Evolutionary conservation across 2,113 vertebrate genomes (phyloP).

Genomic region (Clinocottus analis): DNA sequence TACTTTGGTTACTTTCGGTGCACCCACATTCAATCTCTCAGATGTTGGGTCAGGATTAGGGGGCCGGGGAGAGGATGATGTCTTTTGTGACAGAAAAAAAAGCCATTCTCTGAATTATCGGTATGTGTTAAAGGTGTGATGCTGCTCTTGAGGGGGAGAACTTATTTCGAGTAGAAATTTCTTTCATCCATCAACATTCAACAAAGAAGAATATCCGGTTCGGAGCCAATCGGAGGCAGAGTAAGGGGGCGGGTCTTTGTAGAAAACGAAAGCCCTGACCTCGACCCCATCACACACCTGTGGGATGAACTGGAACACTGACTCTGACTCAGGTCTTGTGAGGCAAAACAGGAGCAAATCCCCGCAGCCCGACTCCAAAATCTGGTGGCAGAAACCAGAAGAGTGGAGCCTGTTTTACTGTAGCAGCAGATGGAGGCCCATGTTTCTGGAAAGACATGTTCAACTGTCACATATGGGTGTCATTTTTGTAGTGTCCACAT

Average conservation of each 20-base stretch:
- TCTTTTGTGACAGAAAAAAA: background rate
- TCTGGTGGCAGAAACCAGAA: background rate
- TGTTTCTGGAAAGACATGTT: background rate
- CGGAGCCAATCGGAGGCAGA: background rate
- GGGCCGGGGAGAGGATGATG: background rate
- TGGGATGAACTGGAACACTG: background rate
- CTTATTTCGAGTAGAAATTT: background rate
- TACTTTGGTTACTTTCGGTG: background rate
- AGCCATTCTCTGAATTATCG: background rate
- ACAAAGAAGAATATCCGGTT: background rate
- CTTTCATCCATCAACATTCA: background rate
- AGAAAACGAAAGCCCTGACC: background rate
- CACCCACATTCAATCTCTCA: background rate
- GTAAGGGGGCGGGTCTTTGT: background rate
- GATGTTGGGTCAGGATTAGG: background rate
- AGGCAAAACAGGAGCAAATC: background rate
- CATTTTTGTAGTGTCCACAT: background rate
- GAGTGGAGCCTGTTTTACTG: background rate
- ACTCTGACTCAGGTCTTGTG: background rate
- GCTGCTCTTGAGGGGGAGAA: background rate
- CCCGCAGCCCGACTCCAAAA: background rate
- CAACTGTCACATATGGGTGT: background rate
- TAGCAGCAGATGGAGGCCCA: background rate
- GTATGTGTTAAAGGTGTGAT: background rate
- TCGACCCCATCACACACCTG: background rate